Conservation (phyloP, 92 coral and sea anemone species). For the Umimayanthus chanpuru region DNA sequence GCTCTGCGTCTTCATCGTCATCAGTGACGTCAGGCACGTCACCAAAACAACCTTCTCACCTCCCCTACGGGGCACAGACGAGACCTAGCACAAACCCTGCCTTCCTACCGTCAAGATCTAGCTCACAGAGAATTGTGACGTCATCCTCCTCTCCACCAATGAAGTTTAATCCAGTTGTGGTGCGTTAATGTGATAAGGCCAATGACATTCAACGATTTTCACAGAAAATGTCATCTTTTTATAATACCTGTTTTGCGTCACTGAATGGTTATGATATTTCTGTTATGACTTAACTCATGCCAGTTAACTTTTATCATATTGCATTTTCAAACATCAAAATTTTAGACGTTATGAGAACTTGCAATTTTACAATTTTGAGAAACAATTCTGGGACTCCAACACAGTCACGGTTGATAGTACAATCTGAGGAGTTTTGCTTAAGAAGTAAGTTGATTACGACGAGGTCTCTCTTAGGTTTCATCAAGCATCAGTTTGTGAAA, state of each 20-base stretch:
- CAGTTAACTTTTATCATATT: neutral
- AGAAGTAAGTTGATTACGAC: too few species aligned
- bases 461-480: too few species aligned
- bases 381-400: too few species aligned
- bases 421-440: too few species aligned
- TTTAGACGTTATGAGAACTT: neutral
- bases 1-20: conserved; percentile 27
- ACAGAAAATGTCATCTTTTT: too few species aligned
- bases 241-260: neutral
- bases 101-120: conserved; percentile 51
- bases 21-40: conserved; percentile 54
- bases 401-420: neutral
- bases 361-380: neutral
- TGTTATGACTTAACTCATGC: too few species aligned
- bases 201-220: neutral
- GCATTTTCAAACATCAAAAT: neutral
- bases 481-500: too few species aligned
- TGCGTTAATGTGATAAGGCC: conserved; percentile 34
- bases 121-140: conserved; percentile 76
- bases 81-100: conserved; percentile 48
- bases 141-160: conserved; percentile 91
- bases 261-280: neutral
- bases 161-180: conserved; percentile 94
- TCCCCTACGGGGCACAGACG: conserved; percentile 43
- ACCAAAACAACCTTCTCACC: conserved; percentile 47